Evolutionary conservation across 2,113 vertebrate species (phyloP), one percentile per base, ranked within the genome.

Genomic region (Acanthisitta chloris): DNA sequence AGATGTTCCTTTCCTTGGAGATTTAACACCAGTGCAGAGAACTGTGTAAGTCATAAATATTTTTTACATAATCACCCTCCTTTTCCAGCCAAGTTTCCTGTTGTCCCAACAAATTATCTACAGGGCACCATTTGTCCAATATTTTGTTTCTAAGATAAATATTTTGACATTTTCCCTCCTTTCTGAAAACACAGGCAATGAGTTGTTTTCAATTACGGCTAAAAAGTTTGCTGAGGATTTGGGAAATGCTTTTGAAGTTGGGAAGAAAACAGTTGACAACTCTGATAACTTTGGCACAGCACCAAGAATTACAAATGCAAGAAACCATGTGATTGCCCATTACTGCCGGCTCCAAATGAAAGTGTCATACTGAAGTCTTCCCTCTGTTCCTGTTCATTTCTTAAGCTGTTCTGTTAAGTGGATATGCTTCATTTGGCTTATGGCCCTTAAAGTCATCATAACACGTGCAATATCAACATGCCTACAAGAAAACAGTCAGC

Each of bases 141-240:
- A 78, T 90, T 83, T 92, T 86, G 38, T 90, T 46, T 81, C 88
- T 59, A 94, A 78, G 80, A 46, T 59, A 95, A 96, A 88, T 95
- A 96, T 94, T 96, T 95, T 86, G 49, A 73, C 62, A 40, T 88
- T 86, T 93, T 81, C 33, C 74, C 51, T 62, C 38, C 29, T 88
- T 65, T 82, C 59, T 86, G 49, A 77, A 94, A 94, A 62, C 17
- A 70, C 33, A 88, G 43, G 26, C 76, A 70, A 73, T 73, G 16
- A 90, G 26, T 74, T 86, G 40, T 66, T 92, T 90, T 92, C 76
- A 86, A 36, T 90, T 88, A 83, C 61, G 38, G 42, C 42, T 81
- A 45, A 82, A 94, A 54, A 80, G 33, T 72, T 82, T 66, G 38
- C 66, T 70, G 54, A 77, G 14, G 29, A 77, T 38, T 66, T 92